Evolutionary conservation across 2,888 invertebrate species (phyloP), one percentile per base, ranked within the genome.

Genomic region (Lysandra bellargus): DNA sequence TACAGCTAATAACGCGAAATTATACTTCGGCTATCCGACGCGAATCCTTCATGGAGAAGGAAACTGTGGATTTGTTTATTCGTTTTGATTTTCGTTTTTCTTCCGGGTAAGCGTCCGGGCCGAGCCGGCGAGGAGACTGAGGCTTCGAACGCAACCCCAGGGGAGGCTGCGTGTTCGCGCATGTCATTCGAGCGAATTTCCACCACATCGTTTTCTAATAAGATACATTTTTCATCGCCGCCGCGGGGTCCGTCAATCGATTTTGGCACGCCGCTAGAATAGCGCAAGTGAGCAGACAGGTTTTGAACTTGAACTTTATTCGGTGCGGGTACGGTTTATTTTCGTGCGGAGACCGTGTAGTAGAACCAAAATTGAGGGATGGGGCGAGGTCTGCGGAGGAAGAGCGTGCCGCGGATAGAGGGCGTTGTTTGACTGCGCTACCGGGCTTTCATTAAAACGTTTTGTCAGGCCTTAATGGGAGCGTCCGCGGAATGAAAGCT

Each of bases 121-220:
- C 88, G 87, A 90, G 93, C 92, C 93, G 90, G 90, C 90, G 88
- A 90, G 90, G 91, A 92, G 92, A 94, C 94, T 94, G 94, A 89
- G 89, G 92, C 92, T 94, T 94, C 94, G 94, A 94, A 91, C 92
- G 90, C 88, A 88, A 89, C 91, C 92, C 91, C 88, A 87, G 93
- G 94, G 94, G 93, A 94, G 93, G 92, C 93, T 94, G 94, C 91
- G 92, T 93, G 89, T 89, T 88, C 87, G 90, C 90, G 90, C 89
- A 86, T 82, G 81, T 61, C 83, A 37, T 33, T 75, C 84, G 78
- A 80, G 80, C 85, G 53, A 89, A 83, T 84, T 80, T 84, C 82
- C 80, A 86, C 88, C 85, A 84, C 83, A 83, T 78, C 69, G 33
- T 74, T 57, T 78, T 73, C 61, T 30, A 83, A 83, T 89, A 91